Percentiles rank a stretch among this genome's conserved stretches.
These are phyloP conservation scores for Nephrocerus scutellatus DNA, from an alignment of 2,888 invertebrate genomes.

Conservation along the genomic window DNA sequence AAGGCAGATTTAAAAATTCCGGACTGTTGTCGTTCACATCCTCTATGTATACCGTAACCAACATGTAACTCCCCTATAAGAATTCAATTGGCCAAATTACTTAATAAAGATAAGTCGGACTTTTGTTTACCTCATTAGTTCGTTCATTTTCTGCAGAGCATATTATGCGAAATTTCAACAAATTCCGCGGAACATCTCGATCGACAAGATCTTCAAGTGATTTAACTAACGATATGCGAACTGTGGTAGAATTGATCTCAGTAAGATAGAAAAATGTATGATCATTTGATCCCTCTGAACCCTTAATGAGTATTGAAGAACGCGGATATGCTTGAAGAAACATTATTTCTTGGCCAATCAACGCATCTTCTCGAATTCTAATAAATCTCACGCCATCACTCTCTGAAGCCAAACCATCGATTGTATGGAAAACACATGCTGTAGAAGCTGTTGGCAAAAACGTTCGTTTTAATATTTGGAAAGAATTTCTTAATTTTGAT, in stretches of 20 bases:
- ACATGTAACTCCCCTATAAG: conserved; percentile 68
- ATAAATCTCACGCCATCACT: conserved; percentile 76
- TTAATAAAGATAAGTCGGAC: background rate
- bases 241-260: conserved; percentile 69
- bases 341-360: conserved; percentile 70
- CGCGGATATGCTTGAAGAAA: conserved; percentile 77
- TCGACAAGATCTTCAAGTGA: conserved; percentile 76
- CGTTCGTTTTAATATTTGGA: background rate
- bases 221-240: conserved; percentile 68
- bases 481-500: too few relatives aligned
- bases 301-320: conserved; percentile 43
- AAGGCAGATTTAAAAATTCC: conserved; percentile 69
- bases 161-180: conserved; percentile 72
- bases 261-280: conserved; percentile 48
- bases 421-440: conserved; percentile 80
- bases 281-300: conserved; percentile 40
- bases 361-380: conserved; percentile 73
- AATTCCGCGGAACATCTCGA: conserved; percentile 69
- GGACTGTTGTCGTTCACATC: conserved; percentile 82
- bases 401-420: conserved; percentile 45
- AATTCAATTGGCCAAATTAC: background rate
- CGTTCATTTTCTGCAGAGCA: conserved; percentile 50
- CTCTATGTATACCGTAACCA: conserved; percentile 81
- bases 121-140: conserved; percentile 40
- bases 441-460: conserved; percentile 52